Evolutionary conservation across 2,797 vertebrate species (phyloP).

Genomic region (Diplodus puntazzo): DNA sequence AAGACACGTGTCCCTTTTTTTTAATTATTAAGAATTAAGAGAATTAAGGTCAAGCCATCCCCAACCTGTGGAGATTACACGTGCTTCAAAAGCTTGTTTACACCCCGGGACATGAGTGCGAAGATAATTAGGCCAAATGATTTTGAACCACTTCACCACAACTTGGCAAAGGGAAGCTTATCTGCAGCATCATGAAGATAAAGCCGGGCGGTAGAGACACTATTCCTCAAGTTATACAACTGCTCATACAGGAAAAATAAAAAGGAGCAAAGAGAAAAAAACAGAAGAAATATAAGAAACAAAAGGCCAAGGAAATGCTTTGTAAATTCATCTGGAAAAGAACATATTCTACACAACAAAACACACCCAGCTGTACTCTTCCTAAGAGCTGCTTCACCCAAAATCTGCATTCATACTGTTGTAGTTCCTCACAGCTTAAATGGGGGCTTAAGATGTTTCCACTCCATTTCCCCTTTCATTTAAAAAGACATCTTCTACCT

Average conservation of each 20-base stretch:
- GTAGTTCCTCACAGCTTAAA: not conserved
- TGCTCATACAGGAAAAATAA: not conserved
- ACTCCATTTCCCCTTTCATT: not conserved
- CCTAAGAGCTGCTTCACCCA: not conserved
- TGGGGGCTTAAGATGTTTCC: not conserved
- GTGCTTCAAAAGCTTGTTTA: constrained; percentile 48
- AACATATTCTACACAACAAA: not conserved
- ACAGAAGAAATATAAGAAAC: not conserved
- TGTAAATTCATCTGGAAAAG: not conserved
- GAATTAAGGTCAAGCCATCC: constrained; percentile 59
- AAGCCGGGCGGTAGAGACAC: not conserved
- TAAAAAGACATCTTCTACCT: not conserved
- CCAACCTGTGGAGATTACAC: constrained; percentile 44
- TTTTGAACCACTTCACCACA: constrained; percentile 39
- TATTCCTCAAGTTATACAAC: not conserved
- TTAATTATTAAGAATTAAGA: constrained; percentile 33
- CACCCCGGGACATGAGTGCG: constrained; percentile 8
- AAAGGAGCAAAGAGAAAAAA: not conserved
- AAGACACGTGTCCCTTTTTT: constrained; percentile 9
- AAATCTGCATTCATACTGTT: not conserved
- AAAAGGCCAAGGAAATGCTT: not conserved
- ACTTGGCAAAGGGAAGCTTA: constrained; percentile 5
- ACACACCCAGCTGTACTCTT: not conserved
- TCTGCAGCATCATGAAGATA: not conserved
- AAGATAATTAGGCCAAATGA: constrained; percentile 52